Base-by-base conservation (phyloP, 2,797 vertebrate species). In the Poecile montanus region DNA sequence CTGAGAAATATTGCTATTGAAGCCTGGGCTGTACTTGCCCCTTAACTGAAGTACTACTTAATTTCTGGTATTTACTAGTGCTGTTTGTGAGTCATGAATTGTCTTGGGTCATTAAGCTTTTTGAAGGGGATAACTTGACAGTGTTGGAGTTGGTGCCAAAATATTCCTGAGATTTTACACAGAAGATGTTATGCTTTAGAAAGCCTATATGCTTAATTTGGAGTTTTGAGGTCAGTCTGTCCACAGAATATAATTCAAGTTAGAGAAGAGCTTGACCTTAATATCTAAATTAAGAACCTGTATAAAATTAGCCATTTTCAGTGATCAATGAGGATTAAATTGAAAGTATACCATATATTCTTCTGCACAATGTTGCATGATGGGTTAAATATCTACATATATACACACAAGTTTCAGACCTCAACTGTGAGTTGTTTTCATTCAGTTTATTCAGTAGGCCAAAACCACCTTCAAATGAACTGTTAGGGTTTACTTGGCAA, bases 281-380 rank as follows among this genome's bases (percentile, higher is more conserved):
- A 25, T 66, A 47, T 32, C 42, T 85, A 45, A 42, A 85, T 32
- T 53, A 73, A 44, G 27, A 68, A 44, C n/a, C 25, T 82, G 21
- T 30, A 26, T 21, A 65, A 86, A 75, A 72, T 65, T 2, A 77
- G 25, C 3, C 5, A 12, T 58, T 88, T 93, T 76, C 48, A 57
- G 32, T 67, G 23, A n/a, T 54, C n/a, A 70, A 11, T 67, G 15
- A 47, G 27, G 56, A 30, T 81, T 84, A 58, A 78, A 40, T 81
- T 53, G 2, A 4, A 80, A 62, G 17, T 65, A n/a, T 38, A 21
- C 16, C 73, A 7, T 86, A 5, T 45, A 27, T 89, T 78, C 15
- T 23, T 82, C 51, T 66, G 8, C 9, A 38, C 11, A 53, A 7
- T 4, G 6, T 62, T 74, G 44, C 0, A 0, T 62, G 60, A 23